Conservation (phyloP, 2,888 invertebrate genomes). For the Chrysolina haemoptera region DNA sequence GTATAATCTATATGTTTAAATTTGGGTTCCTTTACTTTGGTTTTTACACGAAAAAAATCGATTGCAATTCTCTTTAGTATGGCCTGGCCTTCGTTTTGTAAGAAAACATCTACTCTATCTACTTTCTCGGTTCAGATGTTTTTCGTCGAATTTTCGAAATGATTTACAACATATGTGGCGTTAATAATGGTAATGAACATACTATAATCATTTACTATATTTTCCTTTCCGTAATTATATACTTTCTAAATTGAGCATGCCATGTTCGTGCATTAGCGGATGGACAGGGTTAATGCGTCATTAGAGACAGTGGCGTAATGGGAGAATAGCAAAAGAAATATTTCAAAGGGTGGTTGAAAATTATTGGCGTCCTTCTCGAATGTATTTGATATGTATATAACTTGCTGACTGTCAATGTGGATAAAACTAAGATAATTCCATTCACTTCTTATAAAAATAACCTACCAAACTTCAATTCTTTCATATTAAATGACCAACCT, state of each 20-base stretch:
- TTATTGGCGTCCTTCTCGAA: neutral
- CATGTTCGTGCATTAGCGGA: slow-evolving; percentile 5
- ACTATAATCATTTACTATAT: slow-evolving; percentile 19
- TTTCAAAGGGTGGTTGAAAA: neutral
- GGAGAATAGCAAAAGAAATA: neutral
- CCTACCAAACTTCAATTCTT: too few species aligned
- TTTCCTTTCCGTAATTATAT: slow-evolving; percentile 19
- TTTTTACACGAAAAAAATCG: too few species aligned
- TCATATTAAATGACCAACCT: too few species aligned
- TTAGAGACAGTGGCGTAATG: slow-evolving; percentile 15
- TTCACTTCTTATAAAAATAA: too few species aligned
- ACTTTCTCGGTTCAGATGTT: too few species aligned
- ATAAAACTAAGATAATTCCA: too few species aligned
- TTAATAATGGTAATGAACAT: slow-evolving; percentile 18
- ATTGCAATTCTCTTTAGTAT: too few species aligned
- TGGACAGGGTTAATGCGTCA: slow-evolving; percentile 20
- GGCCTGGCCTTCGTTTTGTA: too few species aligned
- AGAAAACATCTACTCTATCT: too few species aligned
- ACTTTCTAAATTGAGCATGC: slow-evolving; percentile 21
- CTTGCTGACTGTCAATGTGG: too few species aligned
- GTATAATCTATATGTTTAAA: too few species aligned
- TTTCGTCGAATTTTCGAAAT: neutral
- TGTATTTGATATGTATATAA: neutral
- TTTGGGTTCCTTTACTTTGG: too few species aligned
- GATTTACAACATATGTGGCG: slow-evolving; percentile 15